These are phyloP conservation scores for Cepaea nemoralis DNA, from an alignment of 1,140 invertebrate genomes.

Conservation along the genomic window DNA sequence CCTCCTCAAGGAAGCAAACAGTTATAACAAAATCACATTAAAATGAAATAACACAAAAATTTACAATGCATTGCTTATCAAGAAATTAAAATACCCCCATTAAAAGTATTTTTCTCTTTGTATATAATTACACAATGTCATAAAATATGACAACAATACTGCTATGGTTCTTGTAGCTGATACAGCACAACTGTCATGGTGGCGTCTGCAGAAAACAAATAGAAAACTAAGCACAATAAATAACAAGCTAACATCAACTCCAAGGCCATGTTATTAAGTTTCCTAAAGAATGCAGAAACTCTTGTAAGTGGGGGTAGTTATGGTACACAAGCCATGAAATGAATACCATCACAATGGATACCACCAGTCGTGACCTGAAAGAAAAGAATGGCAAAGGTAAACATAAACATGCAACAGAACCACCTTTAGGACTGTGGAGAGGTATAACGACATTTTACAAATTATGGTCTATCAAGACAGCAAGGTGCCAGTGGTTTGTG, in stretches of 20 bases:
- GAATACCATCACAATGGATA: not conserved
- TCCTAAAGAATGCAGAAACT: not conserved
- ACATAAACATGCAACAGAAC: not conserved
- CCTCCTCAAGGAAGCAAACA: too few species aligned
- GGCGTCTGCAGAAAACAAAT: not conserved
- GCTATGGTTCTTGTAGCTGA: not conserved
- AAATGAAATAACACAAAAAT: too few species aligned
- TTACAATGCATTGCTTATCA: too few species aligned
- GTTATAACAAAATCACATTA: too few species aligned
- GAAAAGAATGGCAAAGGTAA: not conserved
- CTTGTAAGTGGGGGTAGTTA: not conserved
- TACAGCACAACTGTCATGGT: not conserved
- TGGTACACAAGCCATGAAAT: slow-evolving; percentile 19
- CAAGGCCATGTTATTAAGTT: slow-evolving; percentile 18
- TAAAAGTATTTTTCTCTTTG: too few species aligned
- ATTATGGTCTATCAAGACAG: too few species aligned
- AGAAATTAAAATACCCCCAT: too few species aligned
- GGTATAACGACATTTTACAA: too few species aligned
- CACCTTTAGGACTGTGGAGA: too few species aligned
- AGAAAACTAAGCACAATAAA: not conserved
- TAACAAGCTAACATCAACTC: slow-evolving; percentile 19
- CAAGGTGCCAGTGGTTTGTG: too few species aligned
- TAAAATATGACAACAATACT: not conserved
- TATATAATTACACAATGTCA: not conserved
- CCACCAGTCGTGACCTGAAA: slow-evolving; percentile 23